These are phyloP conservation scores for Coranthus polyacanthus DNA, from an alignment of 2,797 vertebrate genomes.

Conservation along the genomic window DNA sequence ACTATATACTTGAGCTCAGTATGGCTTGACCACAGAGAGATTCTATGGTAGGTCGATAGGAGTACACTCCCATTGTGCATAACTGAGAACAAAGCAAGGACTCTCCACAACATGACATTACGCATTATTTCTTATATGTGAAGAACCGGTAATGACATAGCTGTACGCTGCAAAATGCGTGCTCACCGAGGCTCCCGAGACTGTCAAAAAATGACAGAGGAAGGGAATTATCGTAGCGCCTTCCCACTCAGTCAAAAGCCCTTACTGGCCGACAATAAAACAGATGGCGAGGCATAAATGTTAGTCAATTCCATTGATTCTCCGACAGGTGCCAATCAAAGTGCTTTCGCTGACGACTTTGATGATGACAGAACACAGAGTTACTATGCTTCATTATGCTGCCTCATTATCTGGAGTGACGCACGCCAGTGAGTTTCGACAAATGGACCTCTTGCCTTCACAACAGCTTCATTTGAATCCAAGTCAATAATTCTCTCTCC, in stretches of 20 bases:
- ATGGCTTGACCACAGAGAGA: slow-evolving; percentile 22
- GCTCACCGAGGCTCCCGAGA: slow-evolving; percentile 38
- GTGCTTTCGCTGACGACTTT: slow-evolving; percentile 53
- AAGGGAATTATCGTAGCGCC: slow-evolving; percentile 57
- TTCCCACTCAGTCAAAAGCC: slow-evolving; percentile 47
- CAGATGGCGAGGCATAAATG: slow-evolving; percentile 68
- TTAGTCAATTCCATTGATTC: slow-evolving; percentile 70
- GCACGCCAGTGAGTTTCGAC: slow-evolving; percentile 57
- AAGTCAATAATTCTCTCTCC: slow-evolving; percentile 78
- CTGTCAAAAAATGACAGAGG: slow-evolving; percentile 52
- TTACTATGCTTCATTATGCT: slow-evolving; percentile 75
- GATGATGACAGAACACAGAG: slow-evolving; percentile 64
- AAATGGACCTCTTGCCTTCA: slow-evolving; percentile 69
- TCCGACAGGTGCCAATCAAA: slow-evolving; percentile 80
- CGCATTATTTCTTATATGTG: slow-evolving; percentile 42
- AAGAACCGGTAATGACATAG: slow-evolving; percentile 43
- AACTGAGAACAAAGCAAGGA: slow-evolving; percentile 3
- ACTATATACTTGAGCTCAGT: not conserved
- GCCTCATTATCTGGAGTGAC: slow-evolving; percentile 72
- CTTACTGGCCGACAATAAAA: slow-evolving; percentile 50
- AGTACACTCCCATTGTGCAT: not conserved
- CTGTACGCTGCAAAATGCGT: slow-evolving; percentile 22
- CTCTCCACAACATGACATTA: slow-evolving; percentile 27
- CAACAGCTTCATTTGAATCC: slow-evolving; percentile 75
- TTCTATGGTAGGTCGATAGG: slow-evolving; percentile 24